These are phyloP conservation scores for Chrysodeixis includens DNA, from an alignment of 2,888 invertebrate genomes.

Conservation along the genomic window DNA sequence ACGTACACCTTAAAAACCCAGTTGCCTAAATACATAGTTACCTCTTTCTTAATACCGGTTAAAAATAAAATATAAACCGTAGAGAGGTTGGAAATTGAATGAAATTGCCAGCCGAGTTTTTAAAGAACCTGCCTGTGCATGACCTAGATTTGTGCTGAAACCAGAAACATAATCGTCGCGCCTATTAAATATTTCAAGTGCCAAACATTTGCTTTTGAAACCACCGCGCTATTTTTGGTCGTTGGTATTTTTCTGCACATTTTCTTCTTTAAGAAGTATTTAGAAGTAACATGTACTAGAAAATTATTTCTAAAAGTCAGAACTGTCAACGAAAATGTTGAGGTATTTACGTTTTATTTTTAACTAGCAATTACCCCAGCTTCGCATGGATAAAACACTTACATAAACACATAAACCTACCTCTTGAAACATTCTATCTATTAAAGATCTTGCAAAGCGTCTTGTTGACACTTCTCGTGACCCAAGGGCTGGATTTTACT, in stretches of 20 bases:
- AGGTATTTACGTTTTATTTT: too few relatives aligned
- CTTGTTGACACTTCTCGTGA: too few relatives aligned
- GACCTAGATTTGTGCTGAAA: slow-evolving; percentile 12
- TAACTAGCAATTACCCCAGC: too few relatives aligned
- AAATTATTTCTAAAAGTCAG: background rate
- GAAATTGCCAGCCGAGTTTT: background rate
- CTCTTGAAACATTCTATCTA: too few relatives aligned
- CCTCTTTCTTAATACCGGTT: background rate
- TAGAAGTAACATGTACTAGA: too few relatives aligned
- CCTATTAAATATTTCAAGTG: slow-evolving; percentile 2
- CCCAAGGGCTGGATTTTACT: too few relatives aligned
- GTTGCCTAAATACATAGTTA: too few relatives aligned
- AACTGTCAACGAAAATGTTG: background rate
- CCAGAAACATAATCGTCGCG: slow-evolving; percentile 6
- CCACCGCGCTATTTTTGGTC: slow-evolving; percentile 13
- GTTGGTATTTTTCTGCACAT: background rate
- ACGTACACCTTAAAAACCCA: too few relatives aligned
- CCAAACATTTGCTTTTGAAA: slow-evolving; percentile 18
- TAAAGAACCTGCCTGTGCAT: background rate
- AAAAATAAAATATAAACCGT: slow-evolving; percentile 9
- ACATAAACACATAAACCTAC: too few relatives aligned
- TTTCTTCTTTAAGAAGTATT: too few relatives aligned
- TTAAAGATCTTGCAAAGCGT: too few relatives aligned
- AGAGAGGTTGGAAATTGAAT: slow-evolving; percentile 10
- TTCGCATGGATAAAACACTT: too few relatives aligned